These are phyloP conservation scores for Zosterops japonicus DNA, from an alignment of 2,113 vertebrate genomes.

Conservation along the genomic window DNA sequence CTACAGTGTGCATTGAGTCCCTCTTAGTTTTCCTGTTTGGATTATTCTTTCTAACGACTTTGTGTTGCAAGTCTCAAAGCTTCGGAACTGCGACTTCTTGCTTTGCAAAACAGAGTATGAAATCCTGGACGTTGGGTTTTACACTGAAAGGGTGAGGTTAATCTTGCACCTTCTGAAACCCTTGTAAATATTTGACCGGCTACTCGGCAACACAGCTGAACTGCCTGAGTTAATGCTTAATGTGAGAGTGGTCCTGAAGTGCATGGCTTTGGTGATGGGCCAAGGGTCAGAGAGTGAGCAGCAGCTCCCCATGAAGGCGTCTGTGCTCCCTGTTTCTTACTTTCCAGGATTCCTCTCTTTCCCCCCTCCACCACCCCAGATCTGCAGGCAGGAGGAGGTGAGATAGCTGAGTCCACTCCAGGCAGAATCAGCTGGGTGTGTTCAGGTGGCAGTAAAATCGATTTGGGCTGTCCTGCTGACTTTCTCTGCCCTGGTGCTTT, in stretches of 20 bases:
- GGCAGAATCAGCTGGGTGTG: fast-evolving
- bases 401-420: fast-evolving
- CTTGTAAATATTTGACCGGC: conserved; percentile 44
- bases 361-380: too few relatives aligned
- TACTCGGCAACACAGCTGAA: neutral
- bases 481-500: neutral
- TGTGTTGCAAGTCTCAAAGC: neutral
- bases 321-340: neutral
- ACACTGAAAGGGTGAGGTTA: conserved; percentile 29
- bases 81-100: neutral
- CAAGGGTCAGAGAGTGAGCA: neutral
- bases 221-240: conserved; percentile 49
- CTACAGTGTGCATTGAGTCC: neutral
- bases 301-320: neutral
- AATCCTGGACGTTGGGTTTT: neutral
- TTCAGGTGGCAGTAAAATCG: neutral
- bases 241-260: neutral
- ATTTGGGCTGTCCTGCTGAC: neutral
- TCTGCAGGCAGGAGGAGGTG: neutral
- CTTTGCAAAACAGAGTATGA: neutral
- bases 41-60: neutral
- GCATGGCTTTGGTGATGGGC: neutral
- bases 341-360: neutral
- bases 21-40: conserved; percentile 20
- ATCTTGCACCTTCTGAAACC: conserved; percentile 11